Conservation (phyloP, 2,113 vertebrate genomes). For the Carollia perspicillata region DNA sequence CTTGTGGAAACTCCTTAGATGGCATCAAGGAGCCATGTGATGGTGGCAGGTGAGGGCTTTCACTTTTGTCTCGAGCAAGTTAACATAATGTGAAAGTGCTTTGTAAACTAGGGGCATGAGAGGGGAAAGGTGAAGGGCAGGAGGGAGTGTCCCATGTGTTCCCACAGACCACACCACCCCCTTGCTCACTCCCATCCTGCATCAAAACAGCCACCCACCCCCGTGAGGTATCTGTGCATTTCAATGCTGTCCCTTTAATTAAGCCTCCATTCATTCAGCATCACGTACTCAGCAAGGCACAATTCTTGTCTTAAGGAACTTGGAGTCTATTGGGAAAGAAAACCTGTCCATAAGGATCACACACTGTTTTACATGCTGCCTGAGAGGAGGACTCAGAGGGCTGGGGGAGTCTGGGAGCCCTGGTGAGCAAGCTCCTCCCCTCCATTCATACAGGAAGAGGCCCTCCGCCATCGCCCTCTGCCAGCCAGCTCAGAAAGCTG, state of each 20-base stretch:
- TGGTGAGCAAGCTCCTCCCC: background rate
- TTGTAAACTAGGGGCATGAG: background rate
- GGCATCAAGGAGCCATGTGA: background rate
- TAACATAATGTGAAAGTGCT: background rate
- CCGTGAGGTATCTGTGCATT: fast-evolving
- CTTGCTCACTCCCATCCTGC: background rate
- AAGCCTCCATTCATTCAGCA: background rate
- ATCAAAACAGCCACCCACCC: background rate
- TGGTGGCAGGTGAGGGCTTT: background rate
- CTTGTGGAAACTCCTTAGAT: background rate
- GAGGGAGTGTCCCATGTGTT: fast-evolving
- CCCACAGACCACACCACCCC: fast-evolving
- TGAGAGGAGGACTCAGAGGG: background rate
- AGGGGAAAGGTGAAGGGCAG: background rate
- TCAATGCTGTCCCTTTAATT: background rate
- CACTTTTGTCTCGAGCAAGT: background rate
- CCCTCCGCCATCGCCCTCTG: background rate
- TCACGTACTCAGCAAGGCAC: background rate
- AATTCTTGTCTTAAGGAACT: background rate
- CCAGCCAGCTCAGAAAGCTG: background rate
- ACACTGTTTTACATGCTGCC: background rate
- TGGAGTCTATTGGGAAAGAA: background rate
- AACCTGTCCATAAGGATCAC: no score
- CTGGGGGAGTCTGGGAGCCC: no score
- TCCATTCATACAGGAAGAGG: background rate